Evolutionary conservation across 2,888 invertebrate species (phyloP), one percentile per base, ranked within the genome.

Genomic region (Parnassius mnemosyne): DNA sequence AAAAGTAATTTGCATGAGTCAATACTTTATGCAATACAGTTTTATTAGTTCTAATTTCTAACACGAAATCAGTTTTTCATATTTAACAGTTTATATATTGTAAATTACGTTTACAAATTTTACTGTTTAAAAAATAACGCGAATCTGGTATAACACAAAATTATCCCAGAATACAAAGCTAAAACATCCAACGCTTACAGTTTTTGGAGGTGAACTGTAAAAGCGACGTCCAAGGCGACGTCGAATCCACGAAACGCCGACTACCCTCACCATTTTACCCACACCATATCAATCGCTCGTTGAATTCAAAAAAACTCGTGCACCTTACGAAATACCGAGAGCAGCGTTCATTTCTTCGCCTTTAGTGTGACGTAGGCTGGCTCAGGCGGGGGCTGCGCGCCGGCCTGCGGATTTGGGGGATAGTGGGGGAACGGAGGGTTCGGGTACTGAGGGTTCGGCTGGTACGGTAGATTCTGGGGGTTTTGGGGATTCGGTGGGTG

Each of bases 321-420:
- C 87, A 89, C 87, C 78, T 85, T 89, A 80, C 85, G 89, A 87
- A 88, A 88, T 85, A 89, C 88, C 89, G 87, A 86, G 72, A 87
- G 81, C 80, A 83, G 79, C 79, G 76, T 83, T 87, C 84, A 88
- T 61, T 64, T 64, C 57, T 64, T 64, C 61, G 64, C 57, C 52
- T 64, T 64, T 25, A 60, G 59, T 51, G 68, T 66, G 44, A 72
- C 71, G 65, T 73, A 71, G 51, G 71, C 66, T 42, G 72, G 68
- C 64, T 70, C 70, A 16, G 68, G 65, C 51, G 65, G 61, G 55
- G 60, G 46, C n/a, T 56, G 46, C 34, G 11, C 9, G 20, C 16
- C 49, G 25, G 42, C 55, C 34, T 34, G 34, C 5, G 34, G 34
- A 34, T 34, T 34, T 34, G 3, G 34, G 34, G 54, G 13, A 12